Evolutionary conservation across 2,888 invertebrate species (phyloP), one percentile per base, ranked within the genome.

Genomic region (Hyposoter dolosus): DNA sequence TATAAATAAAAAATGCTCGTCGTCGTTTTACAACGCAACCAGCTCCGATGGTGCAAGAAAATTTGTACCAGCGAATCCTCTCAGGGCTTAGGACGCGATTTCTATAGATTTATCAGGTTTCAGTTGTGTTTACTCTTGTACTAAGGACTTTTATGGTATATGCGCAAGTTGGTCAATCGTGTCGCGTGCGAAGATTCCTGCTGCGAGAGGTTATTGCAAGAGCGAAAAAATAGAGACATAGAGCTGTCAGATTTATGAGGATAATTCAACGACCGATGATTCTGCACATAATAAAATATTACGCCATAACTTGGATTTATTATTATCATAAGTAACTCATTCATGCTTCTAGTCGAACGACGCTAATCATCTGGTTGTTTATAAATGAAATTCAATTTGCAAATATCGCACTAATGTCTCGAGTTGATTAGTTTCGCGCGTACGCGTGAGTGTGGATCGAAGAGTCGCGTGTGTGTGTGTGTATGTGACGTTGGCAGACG

Each of bases 191-290:
- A 40, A 60, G 43, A 74, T 74, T 60, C 23, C 53, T 15, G n/a
- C 35, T 28, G 74, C 23, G 72, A 53, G 74, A 40, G 40, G 28
- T 28, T 28, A 12, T 43, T 19, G 40, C 56, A 40, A 23, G 7
- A 56, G 3, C 28, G 28, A 47, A 68, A 69, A 23, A 43, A 60
- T 53, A 74, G 74, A 56, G 40, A 60, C 40, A 56, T 28, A 53
- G 40, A 40, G 43, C 69, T 69, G 69, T 32, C 69, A 47, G 69
- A 47, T 69, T 69, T 69, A 69, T 47, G 69, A 45, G 19, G 69
- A 69, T 69, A 69, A 69, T 69, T 69, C 15, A 69, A 45, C 53
- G 40, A 35, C 0, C 7, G 43, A 56, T 23, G 60, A 47, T 56
- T 28, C 15, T 43, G 35, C 43, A 43, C 43, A 28, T 74, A 43